phyloP scores from a whole-genome alignment of 2,113 vertebrate species.

The Microcebus murinus region DNA sequence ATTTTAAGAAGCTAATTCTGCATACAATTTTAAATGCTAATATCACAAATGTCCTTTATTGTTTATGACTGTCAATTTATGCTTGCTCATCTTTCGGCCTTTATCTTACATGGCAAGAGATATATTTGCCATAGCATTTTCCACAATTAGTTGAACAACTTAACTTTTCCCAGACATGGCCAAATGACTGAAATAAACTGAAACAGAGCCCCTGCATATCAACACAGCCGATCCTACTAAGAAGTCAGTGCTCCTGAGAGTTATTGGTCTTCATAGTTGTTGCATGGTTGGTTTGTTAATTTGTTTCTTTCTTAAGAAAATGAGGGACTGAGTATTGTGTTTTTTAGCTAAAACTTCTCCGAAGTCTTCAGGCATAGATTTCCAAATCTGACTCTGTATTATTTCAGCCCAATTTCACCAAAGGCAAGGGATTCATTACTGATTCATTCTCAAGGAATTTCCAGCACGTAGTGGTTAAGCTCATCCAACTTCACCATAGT shows the following conservation, averaged over 20 bases:
- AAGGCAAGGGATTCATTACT: conserved; percentile 46
- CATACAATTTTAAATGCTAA: neutral
- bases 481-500: conserved; percentile 66
- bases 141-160: neutral
- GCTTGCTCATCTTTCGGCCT: neutral
- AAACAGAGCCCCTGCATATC: neutral
- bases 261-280: neutral
- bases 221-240: neutral
- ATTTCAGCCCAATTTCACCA: conserved; percentile 52
- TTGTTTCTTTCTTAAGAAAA: neutral
- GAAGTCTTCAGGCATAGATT: conserved; percentile 49
- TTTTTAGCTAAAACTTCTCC: conserved; percentile 2
- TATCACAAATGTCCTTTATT: neutral
- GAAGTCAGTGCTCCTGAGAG: neutral
- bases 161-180: neutral
- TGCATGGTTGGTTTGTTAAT: neutral
- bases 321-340: neutral
- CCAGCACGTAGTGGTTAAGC: conserved; percentile 48
- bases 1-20: neutral
- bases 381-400: conserved; percentile 61
- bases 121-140: neutral
- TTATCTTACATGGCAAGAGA: neutral
- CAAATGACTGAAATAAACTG: neutral
- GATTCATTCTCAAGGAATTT: conserved; percentile 73
- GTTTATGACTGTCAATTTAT: neutral